Percentiles rank a stretch among this genome's conserved stretches.
Conservation (phyloP, 2,888 invertebrate genomes). For the Branchinecta sandiegonensis region DNA sequence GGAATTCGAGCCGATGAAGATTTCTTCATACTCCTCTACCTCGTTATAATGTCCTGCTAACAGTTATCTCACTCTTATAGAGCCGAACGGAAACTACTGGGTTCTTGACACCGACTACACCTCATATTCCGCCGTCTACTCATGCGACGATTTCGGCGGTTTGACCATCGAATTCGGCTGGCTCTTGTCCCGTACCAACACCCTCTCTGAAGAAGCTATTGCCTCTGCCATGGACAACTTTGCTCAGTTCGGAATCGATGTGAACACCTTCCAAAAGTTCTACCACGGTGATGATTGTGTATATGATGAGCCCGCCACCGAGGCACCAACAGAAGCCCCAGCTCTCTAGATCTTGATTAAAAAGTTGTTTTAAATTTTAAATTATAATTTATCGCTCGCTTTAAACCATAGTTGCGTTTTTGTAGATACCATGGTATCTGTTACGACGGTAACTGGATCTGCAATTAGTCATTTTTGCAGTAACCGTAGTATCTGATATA, state of each 20-base stretch:
- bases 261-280: conserved; percentile 18
- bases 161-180: background rate
- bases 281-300: conserved; percentile 20
- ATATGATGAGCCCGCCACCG: conserved; percentile 5
- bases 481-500: no score
- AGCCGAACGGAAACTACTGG: conserved; percentile 11
- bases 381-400: no score
- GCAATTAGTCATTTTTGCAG: no score
- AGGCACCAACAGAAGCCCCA: no score
- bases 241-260: conserved; percentile 20
- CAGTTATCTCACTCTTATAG: background rate
- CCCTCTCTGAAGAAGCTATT: conserved; percentile 13
- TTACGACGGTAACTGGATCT: no score
- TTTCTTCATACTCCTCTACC: no score
- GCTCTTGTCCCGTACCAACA: background rate
- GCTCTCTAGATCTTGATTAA: no score
- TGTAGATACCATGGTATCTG: no score
- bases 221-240: conserved; percentile 16
- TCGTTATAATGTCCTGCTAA: no score
- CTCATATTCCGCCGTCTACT: background rate
- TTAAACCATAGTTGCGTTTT: no score
- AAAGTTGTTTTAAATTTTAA: no score
- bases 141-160: background rate
- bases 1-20: no score
- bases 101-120: conserved; percentile 5